Base-by-base conservation (phyloP, 2,113 vertebrate genomes). In the Promerops cafer region DNA sequence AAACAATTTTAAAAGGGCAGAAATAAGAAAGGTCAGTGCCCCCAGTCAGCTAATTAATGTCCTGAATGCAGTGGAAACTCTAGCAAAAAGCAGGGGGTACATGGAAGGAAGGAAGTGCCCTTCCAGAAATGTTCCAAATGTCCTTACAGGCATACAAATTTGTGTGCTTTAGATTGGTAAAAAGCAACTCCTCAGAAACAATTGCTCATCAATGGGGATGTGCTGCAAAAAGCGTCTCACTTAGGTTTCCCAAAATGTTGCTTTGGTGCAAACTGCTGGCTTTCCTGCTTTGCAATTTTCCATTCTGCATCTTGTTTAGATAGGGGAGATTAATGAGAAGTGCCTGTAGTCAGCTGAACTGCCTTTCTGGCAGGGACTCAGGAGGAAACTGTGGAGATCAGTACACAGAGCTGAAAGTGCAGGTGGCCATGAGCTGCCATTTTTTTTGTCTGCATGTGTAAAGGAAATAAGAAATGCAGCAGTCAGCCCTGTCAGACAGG, bases 331-430 rank as follows among this genome's bases (percentile, higher is more conserved):
- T 92, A 84, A 78, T 65, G 87, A 78, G 68, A 78, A 47, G 53
- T 95, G 94, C 60, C 87, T 94, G 82, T 15, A 91, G 79, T 89
- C 91, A 94, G 87, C 89, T 92, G 53, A 91, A 81, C 79, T 77
- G 87, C 37, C 40, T 85, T 79, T 77, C 76, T 96, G 94, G 83
- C 82, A 81, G 65, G 56, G 74, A 37, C 72, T 92, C 27, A 6
- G 4, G 86, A 96, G 96, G 83, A 96, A 92, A 85, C 78, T 52
- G 35, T 24, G 64, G 86, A 82, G 89, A 95, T 94, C 84, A 87
- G 88, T 89, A 91, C 93, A 87, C 64, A 85, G 85, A 74, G 59
- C 77, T 89, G 44, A 42, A 91, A 92, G 60, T 47, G 54, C 7
- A 70, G 92, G 88, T 85, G 93, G 92, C 76, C 85, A 26, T 33